Percentiles rank a stretch among this genome's conserved stretches.
Conservation (phyloP, 2,888 invertebrate species). For the Hanleya hanleyi region DNA sequence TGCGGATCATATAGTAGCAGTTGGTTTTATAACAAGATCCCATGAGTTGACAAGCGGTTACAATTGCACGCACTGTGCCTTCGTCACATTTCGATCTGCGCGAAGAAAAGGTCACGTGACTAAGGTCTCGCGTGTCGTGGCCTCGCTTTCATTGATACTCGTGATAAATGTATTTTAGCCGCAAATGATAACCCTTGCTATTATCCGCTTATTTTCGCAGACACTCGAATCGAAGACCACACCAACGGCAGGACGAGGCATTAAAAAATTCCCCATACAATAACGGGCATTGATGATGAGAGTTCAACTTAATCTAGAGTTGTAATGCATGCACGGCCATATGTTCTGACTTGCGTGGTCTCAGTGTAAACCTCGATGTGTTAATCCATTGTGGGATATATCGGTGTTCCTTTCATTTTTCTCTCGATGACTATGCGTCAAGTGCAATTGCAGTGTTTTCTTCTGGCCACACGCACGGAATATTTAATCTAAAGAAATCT, state of each 20-base stretch:
- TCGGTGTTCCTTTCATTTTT: no score
- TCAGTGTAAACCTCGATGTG: no score
- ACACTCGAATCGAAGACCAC: neutral
- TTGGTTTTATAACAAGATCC: neutral
- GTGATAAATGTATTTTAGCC: neutral
- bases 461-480: no score
- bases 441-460: no score
- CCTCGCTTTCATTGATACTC: neutral
- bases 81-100: neutral
- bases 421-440: no score
- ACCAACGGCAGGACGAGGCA: no score
- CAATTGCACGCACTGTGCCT: neutral
- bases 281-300: no score
- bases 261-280: no score
- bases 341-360: no score
- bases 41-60: neutral
- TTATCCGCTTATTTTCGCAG: neutral
- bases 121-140: conserved; percentile 8
- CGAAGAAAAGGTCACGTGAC: conserved; percentile 7
- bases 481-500: no score
- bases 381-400: no score
- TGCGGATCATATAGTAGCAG: neutral
- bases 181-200: neutral
- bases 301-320: no score
- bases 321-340: neutral